Evolutionary conservation across 2,888 invertebrate species (phyloP).

Genomic region (Perdita meconis): DNA sequence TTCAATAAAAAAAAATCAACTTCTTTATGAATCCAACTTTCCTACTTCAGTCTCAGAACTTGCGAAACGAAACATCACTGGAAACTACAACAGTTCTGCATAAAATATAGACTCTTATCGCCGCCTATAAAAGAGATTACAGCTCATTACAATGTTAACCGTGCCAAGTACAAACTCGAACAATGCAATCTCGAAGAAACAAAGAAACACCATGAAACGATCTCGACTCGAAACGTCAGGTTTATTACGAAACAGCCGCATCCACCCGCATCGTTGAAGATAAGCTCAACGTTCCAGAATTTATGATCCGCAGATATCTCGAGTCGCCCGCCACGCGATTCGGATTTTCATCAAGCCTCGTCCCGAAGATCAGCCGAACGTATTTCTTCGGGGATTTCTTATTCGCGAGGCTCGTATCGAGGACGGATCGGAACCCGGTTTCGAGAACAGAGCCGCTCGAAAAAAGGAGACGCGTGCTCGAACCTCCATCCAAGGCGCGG

Average conservation of each 20-base stretch:
- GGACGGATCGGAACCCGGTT: slow-evolving; percentile 29
- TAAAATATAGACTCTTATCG: too few species aligned
- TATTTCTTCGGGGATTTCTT: slow-evolving; percentile 22
- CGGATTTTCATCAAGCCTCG: slow-evolving; percentile 15
- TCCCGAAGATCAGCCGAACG: not conserved
- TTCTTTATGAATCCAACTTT: too few species aligned
- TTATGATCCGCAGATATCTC: not conserved
- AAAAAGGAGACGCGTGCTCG: slow-evolving; percentile 43
- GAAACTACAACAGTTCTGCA: too few species aligned
- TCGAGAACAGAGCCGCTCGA: slow-evolving; percentile 22
- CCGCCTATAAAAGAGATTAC: too few species aligned
- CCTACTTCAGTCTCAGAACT: too few species aligned
- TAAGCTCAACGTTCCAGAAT: not conserved
- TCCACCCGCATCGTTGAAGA: not conserved
- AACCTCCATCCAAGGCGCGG: slow-evolving; percentile 14
- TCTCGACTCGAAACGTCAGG: not conserved
- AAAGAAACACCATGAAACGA: not conserved
- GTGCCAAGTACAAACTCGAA: not conserved
- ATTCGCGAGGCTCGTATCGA: slow-evolving; percentile 12
- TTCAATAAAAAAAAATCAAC: too few species aligned
- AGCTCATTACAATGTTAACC: not conserved
- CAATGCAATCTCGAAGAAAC: not conserved
- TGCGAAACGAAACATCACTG: too few species aligned
- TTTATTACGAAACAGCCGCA: slow-evolving; percentile 1
- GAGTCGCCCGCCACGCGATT: not conserved